phyloP scores from a whole-genome alignment of 2,888 invertebrate species.

The Patella depressa region DNA sequence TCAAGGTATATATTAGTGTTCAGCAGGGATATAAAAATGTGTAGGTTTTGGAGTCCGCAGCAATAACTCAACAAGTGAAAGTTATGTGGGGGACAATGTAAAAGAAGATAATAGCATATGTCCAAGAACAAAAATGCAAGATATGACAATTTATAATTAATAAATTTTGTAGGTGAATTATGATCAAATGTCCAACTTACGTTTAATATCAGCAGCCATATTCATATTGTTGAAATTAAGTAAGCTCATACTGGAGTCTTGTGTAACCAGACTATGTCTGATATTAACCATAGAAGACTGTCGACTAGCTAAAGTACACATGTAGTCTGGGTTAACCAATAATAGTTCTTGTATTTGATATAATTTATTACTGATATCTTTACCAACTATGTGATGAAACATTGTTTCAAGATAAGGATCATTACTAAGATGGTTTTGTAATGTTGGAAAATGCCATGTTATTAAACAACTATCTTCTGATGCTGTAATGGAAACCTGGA shows the following conservation, averaged over 20 bases:
- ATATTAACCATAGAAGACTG: constrained; percentile 60
- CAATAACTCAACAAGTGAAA: too few species aligned
- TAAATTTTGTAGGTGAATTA: too few species aligned
- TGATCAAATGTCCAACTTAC: too few species aligned
- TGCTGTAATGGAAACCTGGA: constrained; percentile 84
- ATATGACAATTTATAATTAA: background rate
- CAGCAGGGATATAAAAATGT: too few species aligned
- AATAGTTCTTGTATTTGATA: constrained; percentile 73
- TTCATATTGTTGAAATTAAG: constrained; percentile 44
- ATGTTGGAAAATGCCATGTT: constrained; percentile 84
- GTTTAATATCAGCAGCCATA: background rate
- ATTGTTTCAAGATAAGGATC: constrained; percentile 83
- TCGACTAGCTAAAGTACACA: constrained; percentile 40
- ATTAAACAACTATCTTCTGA: constrained; percentile 84
- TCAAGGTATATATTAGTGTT: too few species aligned
- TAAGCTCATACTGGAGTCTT: constrained; percentile 40
- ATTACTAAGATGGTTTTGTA: constrained; percentile 82
- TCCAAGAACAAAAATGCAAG: too few species aligned
- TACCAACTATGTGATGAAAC: constrained; percentile 84
- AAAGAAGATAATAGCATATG: too few species aligned
- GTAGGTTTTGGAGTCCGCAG: too few species aligned
- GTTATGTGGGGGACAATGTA: too few species aligned
- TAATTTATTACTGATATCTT: constrained; percentile 87
- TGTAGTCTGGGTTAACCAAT: constrained; percentile 47
- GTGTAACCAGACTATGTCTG: constrained; percentile 48